Conservation (phyloP, 2,888 invertebrate species). For the Podabrus alpinus region DNA sequence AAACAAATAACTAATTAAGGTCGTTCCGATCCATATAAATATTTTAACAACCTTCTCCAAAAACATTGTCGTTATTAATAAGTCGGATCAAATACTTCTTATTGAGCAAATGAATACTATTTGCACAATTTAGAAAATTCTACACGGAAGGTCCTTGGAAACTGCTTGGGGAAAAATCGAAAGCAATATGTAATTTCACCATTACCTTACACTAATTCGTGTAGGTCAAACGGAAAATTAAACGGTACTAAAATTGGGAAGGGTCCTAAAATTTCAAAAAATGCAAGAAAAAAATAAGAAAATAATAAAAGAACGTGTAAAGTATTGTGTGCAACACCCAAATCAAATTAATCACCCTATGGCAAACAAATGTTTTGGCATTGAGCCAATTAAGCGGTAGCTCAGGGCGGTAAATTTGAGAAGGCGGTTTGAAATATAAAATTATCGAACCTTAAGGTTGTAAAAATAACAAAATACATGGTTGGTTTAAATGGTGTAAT, state of each 20-base stretch:
- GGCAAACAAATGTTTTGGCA: background rate
- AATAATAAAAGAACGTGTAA: background rate
- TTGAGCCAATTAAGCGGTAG: background rate
- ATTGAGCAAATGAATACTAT: background rate
- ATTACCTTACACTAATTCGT: constrained; percentile 10
- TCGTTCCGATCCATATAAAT: constrained; percentile 5
- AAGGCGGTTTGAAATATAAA: background rate
- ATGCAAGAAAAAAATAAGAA: background rate
- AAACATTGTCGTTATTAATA: background rate
- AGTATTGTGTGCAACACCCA: background rate
- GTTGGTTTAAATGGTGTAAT: background rate
- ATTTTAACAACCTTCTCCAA: constrained; percentile 4
- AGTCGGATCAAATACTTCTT: background rate
- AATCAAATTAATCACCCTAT: background rate
- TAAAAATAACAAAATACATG: background rate
- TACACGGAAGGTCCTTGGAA: constrained; percentile 14
- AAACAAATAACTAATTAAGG: constrained; percentile 7
- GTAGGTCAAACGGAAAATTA: constrained; percentile 8
- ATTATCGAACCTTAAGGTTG: background rate
- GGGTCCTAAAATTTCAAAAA: background rate
- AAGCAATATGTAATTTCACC: constrained; percentile 7
- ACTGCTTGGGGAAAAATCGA: constrained; percentile 1
- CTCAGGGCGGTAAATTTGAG: background rate
- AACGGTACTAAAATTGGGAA: background rate
- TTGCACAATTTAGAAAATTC: background rate